Conservation (phyloP, 2,797 vertebrate genomes). For the Betta splendens region DNA sequence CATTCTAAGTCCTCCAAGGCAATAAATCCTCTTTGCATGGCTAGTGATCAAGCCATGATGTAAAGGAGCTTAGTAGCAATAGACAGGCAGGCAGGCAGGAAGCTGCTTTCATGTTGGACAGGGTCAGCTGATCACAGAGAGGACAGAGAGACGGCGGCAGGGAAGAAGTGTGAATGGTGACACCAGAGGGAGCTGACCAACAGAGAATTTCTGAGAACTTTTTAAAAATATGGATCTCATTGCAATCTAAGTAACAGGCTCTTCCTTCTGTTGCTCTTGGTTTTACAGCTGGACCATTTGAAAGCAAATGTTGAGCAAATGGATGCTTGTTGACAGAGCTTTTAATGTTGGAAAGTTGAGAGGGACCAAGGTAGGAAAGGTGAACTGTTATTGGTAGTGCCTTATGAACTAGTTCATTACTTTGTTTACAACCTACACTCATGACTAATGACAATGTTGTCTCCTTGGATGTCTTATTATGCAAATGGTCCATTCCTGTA, state of each 20-base stretch:
- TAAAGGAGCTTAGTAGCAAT: constrained; percentile 80
- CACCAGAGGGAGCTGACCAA: constrained; percentile 9
- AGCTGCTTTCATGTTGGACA: constrained; percentile 53
- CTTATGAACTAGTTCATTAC: background rate
- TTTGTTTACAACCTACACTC: background rate
- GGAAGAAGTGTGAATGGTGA: constrained; percentile 24
- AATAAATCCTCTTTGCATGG: constrained; percentile 83
- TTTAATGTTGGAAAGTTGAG: constrained; percentile 31
- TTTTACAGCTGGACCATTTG: constrained; percentile 3
- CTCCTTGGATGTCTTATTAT: constrained; percentile 1
- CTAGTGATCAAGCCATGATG: constrained; percentile 76
- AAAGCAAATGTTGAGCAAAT: constrained; percentile 5
- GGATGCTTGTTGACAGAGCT: constrained; percentile 21
- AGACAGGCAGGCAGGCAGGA: constrained; percentile 62
- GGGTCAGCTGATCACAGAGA: constrained; percentile 68
- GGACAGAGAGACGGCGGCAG: constrained; percentile 10
- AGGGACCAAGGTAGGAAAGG: constrained; percentile 32
- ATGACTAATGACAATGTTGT: background rate
- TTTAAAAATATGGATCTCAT: constrained; percentile 10
- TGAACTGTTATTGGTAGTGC: background rate
- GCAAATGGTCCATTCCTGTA: background rate
- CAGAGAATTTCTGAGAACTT: constrained; percentile 3
- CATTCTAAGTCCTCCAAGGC: constrained; percentile 66
- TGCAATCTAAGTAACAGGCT: constrained; percentile 9
- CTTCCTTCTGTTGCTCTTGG: background rate